Conservation (phyloP, 2,113 vertebrate genomes). For the Nyctereutes procyonoides region DNA sequence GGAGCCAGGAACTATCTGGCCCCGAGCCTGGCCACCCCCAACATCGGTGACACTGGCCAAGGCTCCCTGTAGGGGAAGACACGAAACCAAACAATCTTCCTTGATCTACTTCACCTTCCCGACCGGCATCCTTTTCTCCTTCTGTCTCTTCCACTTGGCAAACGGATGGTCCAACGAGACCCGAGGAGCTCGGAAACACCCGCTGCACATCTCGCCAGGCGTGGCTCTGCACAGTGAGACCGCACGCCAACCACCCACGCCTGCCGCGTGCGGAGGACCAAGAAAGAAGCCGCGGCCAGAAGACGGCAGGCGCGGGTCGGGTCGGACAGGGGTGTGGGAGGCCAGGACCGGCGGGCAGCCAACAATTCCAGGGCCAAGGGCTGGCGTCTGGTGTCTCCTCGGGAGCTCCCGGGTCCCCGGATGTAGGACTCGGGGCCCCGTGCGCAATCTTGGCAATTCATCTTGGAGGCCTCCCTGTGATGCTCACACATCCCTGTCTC, state of each 20-base stretch:
- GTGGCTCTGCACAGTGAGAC: neutral
- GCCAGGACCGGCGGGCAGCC: no score
- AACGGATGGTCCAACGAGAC: neutral
- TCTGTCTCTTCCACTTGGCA: neutral
- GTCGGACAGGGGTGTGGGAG: accelerated
- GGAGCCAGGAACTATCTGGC: neutral
- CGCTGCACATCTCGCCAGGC: neutral
- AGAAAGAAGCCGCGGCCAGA: neutral
- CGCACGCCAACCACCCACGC: neutral
- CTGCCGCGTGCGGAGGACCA: neutral
- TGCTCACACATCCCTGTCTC: neutral
- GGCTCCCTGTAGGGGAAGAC: neutral
- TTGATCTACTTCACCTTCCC: neutral
- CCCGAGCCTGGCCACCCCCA: accelerated
- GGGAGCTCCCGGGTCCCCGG: no score
- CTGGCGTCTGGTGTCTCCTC: neutral
- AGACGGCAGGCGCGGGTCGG: neutral
- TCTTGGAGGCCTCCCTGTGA: neutral
- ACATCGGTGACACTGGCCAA: neutral
- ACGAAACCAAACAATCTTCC: neutral
- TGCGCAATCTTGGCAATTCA: no score
- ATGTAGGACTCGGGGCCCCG: accelerated
- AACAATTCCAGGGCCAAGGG: accelerated
- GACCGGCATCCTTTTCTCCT: neutral
- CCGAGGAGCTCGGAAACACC: neutral